Evolutionary conservation across 1,140 invertebrate genomes (phyloP), one percentile per base, ranked within the genome.

Genomic region (Philaenus spumarius): DNA sequence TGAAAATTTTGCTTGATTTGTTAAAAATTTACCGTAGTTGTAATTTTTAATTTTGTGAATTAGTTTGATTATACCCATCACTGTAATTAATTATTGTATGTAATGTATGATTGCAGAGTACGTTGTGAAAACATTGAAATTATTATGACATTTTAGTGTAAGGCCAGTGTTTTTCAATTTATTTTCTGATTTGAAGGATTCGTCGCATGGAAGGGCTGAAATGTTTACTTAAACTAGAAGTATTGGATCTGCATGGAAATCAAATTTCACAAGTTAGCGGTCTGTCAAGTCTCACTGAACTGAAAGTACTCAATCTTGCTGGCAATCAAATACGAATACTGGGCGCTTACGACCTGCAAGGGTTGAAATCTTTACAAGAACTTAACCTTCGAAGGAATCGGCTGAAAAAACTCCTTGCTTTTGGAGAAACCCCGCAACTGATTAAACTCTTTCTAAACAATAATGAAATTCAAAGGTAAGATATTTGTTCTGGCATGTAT

Each of bases 221-320:
- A 52, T 78, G 75, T 55, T 72, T 90, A 48, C 71, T 77, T 23
- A 87, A 88, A 72, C 71, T 93, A 60, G 89, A 93, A 77, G 89
- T 95, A n/a, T 73, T 95, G 48, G 92, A 96, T 75, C 76, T 95
- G 57, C 92, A 96, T 73, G 91, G 90, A 6, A 95, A 95, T 75
- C 86, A 90, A 71, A 87, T 95, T 62, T 75, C 76, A 34, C 81
- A 80, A 65, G 69, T 87, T 34, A 74, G 77, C 30, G 83, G 84
- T 40, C 69, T 89, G 34, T 77, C 73, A 35, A 75, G 75, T 60
- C 73, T 86, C 37, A 62, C 66, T 2, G 84, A 90, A 61, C 73
- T 96, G 2, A 90, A 94, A 74, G 90, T 95, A 0, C 75, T 96
- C 6, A 96, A 96, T 77, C 78, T 95, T 62, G 92, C 92, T 35